Conservation (phyloP, 2,113 vertebrate species). For the Crotophaga sulcirostris region DNA sequence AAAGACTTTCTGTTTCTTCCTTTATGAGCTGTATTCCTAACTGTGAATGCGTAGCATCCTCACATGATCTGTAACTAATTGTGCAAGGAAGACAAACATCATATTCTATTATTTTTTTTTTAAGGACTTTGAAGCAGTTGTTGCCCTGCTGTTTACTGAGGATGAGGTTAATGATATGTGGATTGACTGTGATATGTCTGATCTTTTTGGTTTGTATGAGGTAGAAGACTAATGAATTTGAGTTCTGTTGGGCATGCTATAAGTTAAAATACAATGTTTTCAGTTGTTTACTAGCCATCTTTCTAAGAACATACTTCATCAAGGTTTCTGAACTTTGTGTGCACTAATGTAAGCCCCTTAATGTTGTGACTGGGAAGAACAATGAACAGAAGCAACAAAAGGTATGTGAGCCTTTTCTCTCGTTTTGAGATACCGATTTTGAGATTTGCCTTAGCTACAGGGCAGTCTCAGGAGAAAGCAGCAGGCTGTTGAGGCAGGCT, state of each 20-base stretch:
- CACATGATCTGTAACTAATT: background rate
- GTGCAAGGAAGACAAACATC: background rate
- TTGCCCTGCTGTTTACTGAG: background rate
- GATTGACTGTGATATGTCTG: background rate
- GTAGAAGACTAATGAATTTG: background rate
- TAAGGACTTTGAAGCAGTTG: background rate
- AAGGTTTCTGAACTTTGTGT: background rate
- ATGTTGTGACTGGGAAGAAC: background rate
- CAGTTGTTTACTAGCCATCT: background rate
- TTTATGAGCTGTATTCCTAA: background rate
- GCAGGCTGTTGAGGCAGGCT: background rate
- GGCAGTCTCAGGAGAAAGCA: background rate
- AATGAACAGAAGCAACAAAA: background rate
- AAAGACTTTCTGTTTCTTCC: background rate
- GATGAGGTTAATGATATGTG: background rate
- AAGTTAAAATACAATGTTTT: background rate
- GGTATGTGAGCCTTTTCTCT: background rate
- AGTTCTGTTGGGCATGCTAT: background rate
- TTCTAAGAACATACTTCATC: background rate
- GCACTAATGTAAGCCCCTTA: background rate
- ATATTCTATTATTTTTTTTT: background rate
- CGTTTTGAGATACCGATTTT: background rate
- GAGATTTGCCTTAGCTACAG: background rate
- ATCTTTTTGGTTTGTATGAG: background rate
- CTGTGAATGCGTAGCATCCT: background rate